Base-by-base conservation (phyloP, 1,140 invertebrate species). In the Chymomyza costata region DNA sequence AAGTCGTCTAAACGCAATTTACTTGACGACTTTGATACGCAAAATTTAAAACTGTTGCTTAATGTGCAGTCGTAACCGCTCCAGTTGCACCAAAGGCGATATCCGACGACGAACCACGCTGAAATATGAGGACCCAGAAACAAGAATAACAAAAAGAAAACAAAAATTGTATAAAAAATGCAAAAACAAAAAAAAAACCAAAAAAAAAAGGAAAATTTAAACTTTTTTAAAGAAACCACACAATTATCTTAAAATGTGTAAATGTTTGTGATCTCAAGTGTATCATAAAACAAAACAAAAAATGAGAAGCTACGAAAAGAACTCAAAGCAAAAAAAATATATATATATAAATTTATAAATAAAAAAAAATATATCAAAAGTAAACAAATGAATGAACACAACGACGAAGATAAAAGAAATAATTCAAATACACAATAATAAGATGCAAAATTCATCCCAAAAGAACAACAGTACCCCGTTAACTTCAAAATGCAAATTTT, bases 41-140 rank as follows among this genome's bases (percentile, higher is more conserved):
- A 87, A 64, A 87, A 88, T 71, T 74, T 88, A 28, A 87, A 87
- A 65, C 60, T 88, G 70, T 67, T 88, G 78, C 81, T 88, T 41
- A 88, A 88, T 55, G 87, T 88, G 82, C 87, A 88, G 62, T 87
- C 87, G 70, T 88, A 87, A 88, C 84, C 59, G 16, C 13, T n/a
- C 15, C 8, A 17, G 30, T 31, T 51, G 52, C 43, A 39, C 59
- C 43, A 40, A 35, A 21, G 49, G 38, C 48, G 48, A 51, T 19
- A 18, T 15, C n/a, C n/a, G 37, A 18, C 32, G 32, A 56, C 41
- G 35, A 51, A 60, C 46, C 34, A 51, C 44, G 37, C 18, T 58
- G 57, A 78, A 49, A 37, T 56, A 53, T 56, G 32, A 56, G 53
- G 61, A 76, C 71, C 71, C 71, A 60, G 51, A 78, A 58, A 78